These are phyloP conservation scores for Clarias gariepinus DNA, from an alignment of 2,113 vertebrate species.

Conservation along the genomic window DNA sequence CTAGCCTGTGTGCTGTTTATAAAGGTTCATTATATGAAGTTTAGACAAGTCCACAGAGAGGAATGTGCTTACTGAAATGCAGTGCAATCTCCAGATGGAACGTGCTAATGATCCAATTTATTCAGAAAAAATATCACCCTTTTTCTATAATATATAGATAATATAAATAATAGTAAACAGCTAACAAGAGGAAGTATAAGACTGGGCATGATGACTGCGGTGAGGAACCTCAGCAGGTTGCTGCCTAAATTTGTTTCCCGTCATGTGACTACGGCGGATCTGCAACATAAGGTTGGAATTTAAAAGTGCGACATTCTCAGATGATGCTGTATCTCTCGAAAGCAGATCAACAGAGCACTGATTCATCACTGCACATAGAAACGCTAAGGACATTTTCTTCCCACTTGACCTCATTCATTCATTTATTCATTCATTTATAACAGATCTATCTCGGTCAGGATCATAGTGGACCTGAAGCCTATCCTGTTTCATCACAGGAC, in stretches of 20 bases:
- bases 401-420: not conserved
- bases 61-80: conserved; percentile 57
- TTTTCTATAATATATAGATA: no score
- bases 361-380: not conserved
- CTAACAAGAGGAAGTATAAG: not conserved
- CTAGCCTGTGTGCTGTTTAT: not conserved
- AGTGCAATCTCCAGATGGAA: conserved; percentile 50
- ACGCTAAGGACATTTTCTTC: not conserved
- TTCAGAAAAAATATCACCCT: conserved; percentile 31
- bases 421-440: not conserved
- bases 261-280: conserved; percentile 1
- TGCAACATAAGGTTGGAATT: not conserved
- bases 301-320: not conserved
- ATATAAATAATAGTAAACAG: no score
- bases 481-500: not conserved
- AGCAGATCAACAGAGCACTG: not conserved
- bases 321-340: not conserved
- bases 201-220: not conserved
- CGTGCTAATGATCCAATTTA: conserved; percentile 53
- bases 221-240: not conserved
- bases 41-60: conserved; percentile 3
- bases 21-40: conserved; percentile 30
- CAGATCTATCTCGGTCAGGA: not conserved
- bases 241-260: not conserved
- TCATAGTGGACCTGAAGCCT: not conserved